These are phyloP conservation scores for Laticauda laticaudata DNA, from an alignment of 2,113 vertebrate species.

Conservation along the genomic window DNA sequence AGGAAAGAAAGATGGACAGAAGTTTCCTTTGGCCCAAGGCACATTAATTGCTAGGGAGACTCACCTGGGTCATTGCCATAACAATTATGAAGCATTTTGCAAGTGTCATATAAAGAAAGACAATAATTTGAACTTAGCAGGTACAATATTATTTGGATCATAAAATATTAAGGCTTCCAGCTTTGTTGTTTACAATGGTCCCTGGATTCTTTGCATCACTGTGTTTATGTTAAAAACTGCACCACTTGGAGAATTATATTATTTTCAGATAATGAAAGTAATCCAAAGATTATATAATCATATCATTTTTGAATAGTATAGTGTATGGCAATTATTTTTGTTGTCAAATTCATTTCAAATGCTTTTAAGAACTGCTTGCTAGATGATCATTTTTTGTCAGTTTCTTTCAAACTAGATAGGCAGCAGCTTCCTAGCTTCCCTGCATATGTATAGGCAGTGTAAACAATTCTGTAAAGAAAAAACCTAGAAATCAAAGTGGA, in stretches of 20 bases:
- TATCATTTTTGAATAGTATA: neutral
- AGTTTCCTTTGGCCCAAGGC: neutral
- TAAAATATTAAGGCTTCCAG: slow-evolving; percentile 29
- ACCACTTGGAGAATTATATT: neutral
- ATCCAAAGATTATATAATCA: neutral
- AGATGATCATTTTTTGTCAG: neutral
- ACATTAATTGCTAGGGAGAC: neutral
- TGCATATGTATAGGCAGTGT: neutral
- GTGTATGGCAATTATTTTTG: neutral
- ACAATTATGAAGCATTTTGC: neutral
- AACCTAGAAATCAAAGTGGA: slow-evolving; percentile 40
- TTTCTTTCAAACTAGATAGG: neutral
- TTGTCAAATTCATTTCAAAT: slow-evolving; percentile 34
- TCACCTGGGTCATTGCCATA: neutral
- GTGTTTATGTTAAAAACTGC: neutral
- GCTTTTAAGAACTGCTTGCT: slow-evolving; percentile 13
- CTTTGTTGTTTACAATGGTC: neutral
- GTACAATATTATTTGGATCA: slow-evolving; percentile 36
- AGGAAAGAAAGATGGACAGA: neutral
- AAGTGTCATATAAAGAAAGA: neutral
- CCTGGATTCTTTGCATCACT: neutral
- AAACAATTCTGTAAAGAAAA: slow-evolving; percentile 15
- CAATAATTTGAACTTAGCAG: slow-evolving; percentile 19
- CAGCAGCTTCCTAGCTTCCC: neutral
- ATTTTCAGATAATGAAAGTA: neutral